Conservation (phyloP, 2,113 vertebrate species). For the Myocastor coypus region DNA sequence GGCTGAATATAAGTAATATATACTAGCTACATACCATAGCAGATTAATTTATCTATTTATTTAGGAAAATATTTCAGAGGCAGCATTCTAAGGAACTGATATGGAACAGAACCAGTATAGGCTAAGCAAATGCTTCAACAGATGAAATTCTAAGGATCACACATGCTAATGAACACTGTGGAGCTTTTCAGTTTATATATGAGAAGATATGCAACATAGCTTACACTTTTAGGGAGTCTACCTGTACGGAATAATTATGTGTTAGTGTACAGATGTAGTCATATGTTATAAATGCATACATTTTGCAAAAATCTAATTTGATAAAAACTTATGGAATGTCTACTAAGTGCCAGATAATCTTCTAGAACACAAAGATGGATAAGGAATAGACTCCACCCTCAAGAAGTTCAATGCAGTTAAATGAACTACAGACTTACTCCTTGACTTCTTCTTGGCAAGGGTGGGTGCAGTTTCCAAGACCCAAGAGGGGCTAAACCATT, state of each 20-base stretch:
- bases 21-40: neutral
- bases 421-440: conserved; percentile 31
- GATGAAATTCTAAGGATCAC: conserved; percentile 18
- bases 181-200: neutral
- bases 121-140: neutral
- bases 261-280: neutral
- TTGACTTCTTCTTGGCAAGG: conserved; percentile 41
- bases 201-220: neutral
- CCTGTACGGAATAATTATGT: neutral
- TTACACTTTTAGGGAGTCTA: neutral
- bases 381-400: conserved; percentile 38
- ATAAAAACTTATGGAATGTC: conserved; percentile 29
- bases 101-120: neutral
- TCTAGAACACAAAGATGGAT: conserved; percentile 58
- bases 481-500: conserved; percentile 34
- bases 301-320: conserved; percentile 54
- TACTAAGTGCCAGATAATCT: neutral
- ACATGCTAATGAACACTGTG: neutral
- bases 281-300: neutral
- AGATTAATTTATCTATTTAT: neutral
- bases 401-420: conserved; percentile 46
- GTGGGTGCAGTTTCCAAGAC: conserved; percentile 45
- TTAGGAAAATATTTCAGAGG: conserved; percentile 54
- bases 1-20: conserved; percentile 12
- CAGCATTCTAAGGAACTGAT: neutral